Conservation (phyloP, 1,140 invertebrate species). For the Probaryconus sp. region DNA sequence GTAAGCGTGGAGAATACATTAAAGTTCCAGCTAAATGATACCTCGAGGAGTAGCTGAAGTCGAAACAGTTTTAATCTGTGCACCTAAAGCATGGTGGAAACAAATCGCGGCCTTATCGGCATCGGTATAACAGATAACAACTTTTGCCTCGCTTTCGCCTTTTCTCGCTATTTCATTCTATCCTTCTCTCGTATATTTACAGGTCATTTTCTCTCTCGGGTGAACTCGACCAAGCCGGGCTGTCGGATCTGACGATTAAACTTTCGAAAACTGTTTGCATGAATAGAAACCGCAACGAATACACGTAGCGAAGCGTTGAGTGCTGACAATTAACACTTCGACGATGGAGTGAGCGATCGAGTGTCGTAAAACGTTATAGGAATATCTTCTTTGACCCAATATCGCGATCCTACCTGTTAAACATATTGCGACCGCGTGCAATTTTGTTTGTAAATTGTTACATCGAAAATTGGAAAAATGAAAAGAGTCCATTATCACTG, state of each 20-base stretch:
- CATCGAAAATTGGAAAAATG: not conserved
- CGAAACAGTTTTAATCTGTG: constrained; percentile 57
- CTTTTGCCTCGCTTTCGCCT: constrained; percentile 56
- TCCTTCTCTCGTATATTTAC: constrained; percentile 32
- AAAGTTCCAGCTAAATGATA: constrained; percentile 59
- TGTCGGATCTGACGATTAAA: constrained; percentile 72
- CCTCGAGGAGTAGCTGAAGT: constrained; percentile 47
- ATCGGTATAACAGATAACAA: constrained; percentile 58
- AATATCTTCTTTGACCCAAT: constrained; percentile 19
- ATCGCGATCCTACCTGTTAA: constrained; percentile 11
- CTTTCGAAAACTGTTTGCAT: constrained; percentile 75
- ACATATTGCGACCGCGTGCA: not conserved
- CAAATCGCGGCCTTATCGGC: constrained; percentile 60
- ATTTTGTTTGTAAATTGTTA: not conserved
- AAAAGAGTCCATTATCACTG: no score
- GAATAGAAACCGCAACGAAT: constrained; percentile 70
- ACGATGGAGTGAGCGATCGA: constrained; percentile 61
- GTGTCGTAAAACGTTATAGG: constrained; percentile 35
- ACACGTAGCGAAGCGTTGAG: constrained; percentile 64
- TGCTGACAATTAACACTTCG: constrained; percentile 71
- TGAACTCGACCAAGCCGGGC: constrained; percentile 64
- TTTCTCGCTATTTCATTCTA: constrained; percentile 49
- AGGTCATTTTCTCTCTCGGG: constrained; percentile 56
- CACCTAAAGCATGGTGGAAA: constrained; percentile 50
- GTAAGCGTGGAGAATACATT: constrained; percentile 43